Evolutionary conservation across 1,140 invertebrate genomes (phyloP).

Genomic region (Drosophila mauritiana): DNA sequence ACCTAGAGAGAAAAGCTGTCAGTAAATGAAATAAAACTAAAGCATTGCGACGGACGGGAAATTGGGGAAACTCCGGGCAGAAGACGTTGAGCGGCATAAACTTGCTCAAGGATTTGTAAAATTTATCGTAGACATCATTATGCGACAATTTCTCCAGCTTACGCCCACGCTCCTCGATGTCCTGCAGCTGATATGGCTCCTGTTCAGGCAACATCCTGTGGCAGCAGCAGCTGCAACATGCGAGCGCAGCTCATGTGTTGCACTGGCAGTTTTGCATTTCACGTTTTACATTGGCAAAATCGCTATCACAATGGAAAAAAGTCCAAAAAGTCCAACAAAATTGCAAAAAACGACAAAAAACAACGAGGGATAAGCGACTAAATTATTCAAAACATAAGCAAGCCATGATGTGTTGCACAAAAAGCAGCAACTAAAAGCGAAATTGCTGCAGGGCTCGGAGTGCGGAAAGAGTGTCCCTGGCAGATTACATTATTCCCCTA

Average conservation of each 20-base stretch:
- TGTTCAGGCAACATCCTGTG: neutral
- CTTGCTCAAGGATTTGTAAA: slow-evolving; percentile 71
- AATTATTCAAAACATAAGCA: slow-evolving; percentile 80
- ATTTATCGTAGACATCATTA: slow-evolving; percentile 80
- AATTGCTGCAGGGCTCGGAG: slow-evolving; percentile 7
- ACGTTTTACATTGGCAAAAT: slow-evolving; percentile 77
- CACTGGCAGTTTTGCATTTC: slow-evolving; percentile 70
- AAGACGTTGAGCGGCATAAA: slow-evolving; percentile 38
- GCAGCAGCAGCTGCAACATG: slow-evolving; percentile 62
- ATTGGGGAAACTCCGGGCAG: slow-evolving; percentile 2
- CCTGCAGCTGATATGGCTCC: slow-evolving; percentile 13
- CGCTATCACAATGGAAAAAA: slow-evolving; percentile 68
- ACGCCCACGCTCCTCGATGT: slow-evolving; percentile 11
- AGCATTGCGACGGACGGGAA: slow-evolving; percentile 14
- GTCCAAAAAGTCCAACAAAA: slow-evolving; percentile 36
- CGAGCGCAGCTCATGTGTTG: slow-evolving; percentile 33
- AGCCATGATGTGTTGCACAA: slow-evolving; percentile 57
- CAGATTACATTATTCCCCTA: slow-evolving; percentile 50
- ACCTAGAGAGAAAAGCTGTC: slow-evolving; percentile 25
- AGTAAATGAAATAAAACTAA: slow-evolving; percentile 72
- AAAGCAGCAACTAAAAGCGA: slow-evolving; percentile 9
- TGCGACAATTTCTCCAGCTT: slow-evolving; percentile 70
- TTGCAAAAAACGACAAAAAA: neutral
- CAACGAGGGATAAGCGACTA: slow-evolving; percentile 34
- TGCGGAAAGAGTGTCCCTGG: slow-evolving; percentile 18